These are phyloP conservation scores for Athalia circularis DNA, from an alignment of 2,888 invertebrate species.

Conservation along the genomic window DNA sequence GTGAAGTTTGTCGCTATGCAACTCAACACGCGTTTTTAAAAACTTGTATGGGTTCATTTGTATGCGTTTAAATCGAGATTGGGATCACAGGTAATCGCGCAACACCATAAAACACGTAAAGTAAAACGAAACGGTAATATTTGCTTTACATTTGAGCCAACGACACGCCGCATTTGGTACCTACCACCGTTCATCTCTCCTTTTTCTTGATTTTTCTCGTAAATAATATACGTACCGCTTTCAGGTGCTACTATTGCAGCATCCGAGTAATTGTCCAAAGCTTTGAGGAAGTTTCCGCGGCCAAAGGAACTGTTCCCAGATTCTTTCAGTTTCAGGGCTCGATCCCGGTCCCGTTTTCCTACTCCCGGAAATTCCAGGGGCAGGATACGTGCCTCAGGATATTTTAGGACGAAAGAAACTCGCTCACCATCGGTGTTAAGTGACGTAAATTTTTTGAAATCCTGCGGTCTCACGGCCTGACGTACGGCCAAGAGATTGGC, in stretches of 20 bases:
- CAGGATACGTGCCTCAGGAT: conserved; percentile 74
- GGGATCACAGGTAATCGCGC: conserved; percentile 11
- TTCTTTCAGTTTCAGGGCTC: conserved; percentile 81
- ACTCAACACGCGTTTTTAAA: neutral
- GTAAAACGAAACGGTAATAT: conserved; percentile 11
- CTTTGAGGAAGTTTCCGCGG: conserved; percentile 81
- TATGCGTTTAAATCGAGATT: neutral
- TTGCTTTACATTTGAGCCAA: conserved; percentile 10
- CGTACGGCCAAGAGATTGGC: conserved; percentile 72
- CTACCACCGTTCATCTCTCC: neutral
- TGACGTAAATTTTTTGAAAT: conserved; percentile 80
- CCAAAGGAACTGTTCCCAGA: conserved; percentile 85
- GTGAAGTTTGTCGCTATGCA: conserved; percentile 18
- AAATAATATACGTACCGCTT: conserved; percentile 77
- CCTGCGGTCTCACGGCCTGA: conserved; percentile 76
- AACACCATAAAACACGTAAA: conserved; percentile 1
- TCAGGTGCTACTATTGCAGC: conserved; percentile 82
- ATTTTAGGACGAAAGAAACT: conserved; percentile 78
- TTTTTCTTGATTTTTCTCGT: neutral
- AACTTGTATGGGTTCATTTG: too few relatives aligned
- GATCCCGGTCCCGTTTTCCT: conserved; percentile 77
- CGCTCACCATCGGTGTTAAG: conserved; percentile 81
- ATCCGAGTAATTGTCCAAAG: conserved; percentile 82
- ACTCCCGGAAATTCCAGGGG: conserved; percentile 75
- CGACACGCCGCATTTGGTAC: too few relatives aligned